Base-by-base conservation (phyloP, 2,113 vertebrate species). In the Rhinolophus ferrumequinum region DNA sequence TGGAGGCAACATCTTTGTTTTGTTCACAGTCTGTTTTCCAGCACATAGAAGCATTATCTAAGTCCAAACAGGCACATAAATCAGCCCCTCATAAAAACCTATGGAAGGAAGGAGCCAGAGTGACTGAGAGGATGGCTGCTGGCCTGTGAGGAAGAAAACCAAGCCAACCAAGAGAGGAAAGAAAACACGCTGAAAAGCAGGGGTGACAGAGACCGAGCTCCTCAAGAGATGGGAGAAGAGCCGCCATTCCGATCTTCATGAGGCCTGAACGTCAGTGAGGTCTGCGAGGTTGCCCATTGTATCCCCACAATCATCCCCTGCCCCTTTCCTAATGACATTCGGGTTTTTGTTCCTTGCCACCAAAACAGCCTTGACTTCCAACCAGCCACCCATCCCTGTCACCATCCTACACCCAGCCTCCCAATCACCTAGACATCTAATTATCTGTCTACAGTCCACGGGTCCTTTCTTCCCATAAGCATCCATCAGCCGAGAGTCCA, bases 171-270 rank as follows among this genome's bases (percentile, higher is more conserved):
- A 41, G 15, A 62, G 11, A 62, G 30, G 44, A 22, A 50, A 50
- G 26, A 50, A 38, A 33, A 6, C 8, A 28, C 62, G 50, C 35
- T 11, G 10, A 50, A n/a, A 67, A 54, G 28, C 21, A 8, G 44
- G 18, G 28, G 6, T 0, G 16, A 47, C 44, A 18, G 47, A 22
- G 35, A 64, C 44, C 50, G 8, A 26, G 60, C 54, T 44, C 87
- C 69, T 73, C 16, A 1, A 3, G 80, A 56, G 54, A 50, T 0
- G 26, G 50, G 24, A 28, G 79, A 30, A 70, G 69, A 86, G 73
- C 12, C 10, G 1, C 21, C 30, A 21, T 38, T 30, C 64, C 30
- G 4, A 2, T 30, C 47, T 41, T 41, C 58, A 18, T 0, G n/a
- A 72, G 64, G 30, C 52, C 18, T 10, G 6, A 54, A 15, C 10